These are phyloP conservation scores for Liopterus haemorrhoidalis DNA, from an alignment of 2,888 invertebrate species.

Conservation along the genomic window DNA sequence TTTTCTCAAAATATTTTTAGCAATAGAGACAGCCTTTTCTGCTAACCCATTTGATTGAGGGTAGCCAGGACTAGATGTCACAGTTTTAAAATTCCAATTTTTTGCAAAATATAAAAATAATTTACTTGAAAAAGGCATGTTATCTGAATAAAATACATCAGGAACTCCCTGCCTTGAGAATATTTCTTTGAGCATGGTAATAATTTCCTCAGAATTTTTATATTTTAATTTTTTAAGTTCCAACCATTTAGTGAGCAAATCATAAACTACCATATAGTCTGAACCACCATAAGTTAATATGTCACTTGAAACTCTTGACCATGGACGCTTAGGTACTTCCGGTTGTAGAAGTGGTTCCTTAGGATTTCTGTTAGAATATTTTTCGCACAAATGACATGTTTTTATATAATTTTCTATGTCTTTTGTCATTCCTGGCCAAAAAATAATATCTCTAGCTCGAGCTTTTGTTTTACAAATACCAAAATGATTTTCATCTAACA, in stretches of 20 bases:
- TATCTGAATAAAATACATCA: conserved; percentile 22
- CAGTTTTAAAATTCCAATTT: conserved; percentile 21
- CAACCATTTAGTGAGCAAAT: conserved; percentile 24
- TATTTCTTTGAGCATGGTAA: conserved; percentile 19
- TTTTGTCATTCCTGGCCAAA: conserved; percentile 22
- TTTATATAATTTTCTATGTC: conserved; percentile 19
- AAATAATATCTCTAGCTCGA: conserved; percentile 21
- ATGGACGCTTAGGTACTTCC: conserved; percentile 19
- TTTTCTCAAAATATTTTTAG: conserved; percentile 18
- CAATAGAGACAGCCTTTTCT: conserved; percentile 18
- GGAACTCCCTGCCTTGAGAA: conserved; percentile 26
- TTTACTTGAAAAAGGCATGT: conserved; percentile 19
- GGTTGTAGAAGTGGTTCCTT: conserved; percentile 26
- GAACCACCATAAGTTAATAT: conserved; percentile 14
- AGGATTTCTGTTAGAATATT: conserved; percentile 11
- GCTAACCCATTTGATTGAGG: conserved; percentile 22
- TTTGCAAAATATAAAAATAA: conserved; percentile 18
- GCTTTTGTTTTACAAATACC: conserved; percentile 18
- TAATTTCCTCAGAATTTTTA: conserved; percentile 9
- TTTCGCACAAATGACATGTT: conserved; percentile 21
- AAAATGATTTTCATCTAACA: conserved; percentile 25
- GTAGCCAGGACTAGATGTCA: conserved; percentile 20
- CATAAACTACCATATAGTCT: conserved; percentile 22
- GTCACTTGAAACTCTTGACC: conserved; percentile 17
- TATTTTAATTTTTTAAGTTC: conserved; percentile 13